Evolutionary conservation across 2,888 invertebrate species (phyloP), one percentile per base, ranked within the genome.

Genomic region (Pheosia gnoma): DNA sequence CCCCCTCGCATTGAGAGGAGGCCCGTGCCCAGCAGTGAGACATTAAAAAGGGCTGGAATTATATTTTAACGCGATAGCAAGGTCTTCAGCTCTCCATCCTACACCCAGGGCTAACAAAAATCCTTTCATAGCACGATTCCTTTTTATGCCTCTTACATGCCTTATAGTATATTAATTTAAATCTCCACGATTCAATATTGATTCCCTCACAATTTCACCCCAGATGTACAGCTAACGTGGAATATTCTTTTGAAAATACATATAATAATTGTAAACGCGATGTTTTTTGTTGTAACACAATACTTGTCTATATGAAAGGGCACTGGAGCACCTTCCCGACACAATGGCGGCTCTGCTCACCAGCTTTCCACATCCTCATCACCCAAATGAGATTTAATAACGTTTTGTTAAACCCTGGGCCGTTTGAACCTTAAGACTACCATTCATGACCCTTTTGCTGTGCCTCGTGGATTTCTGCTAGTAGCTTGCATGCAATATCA

Each of bases 361-460:
- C 53, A 77, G 66, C 75, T 81, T 74, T 70, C 85, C 83, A 87
- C 81, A 84, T 85, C 81, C 81, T 83, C 77, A 86, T 84, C 81
- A 70, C 10, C 36, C 45, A 86, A 90, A 88, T 85, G 74, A 87
- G 90, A 88, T 91, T 91, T 91, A 91, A 91, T 91, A 91, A 90
- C 86, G 86, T 90, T 91, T 89, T 89, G 87, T 91, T 83, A 82
- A 70, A 62, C 73, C 78, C 79, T 83, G 85, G 88, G 90, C 85
- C 89, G 87, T 90, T 89, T 90, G 85, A 79, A 74, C 47, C 47
- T 11, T 47, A n/a, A 61, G 73, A 62, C 57, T 65, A 57, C 90
- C 88, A 87, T 61, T 73, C 74, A 11, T 47, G n/a, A 47, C n/a
- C n/a, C 47, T 47, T 47, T 47, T 5, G 11, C 5, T 47, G 47